A percentile compares a stretch with the other conserved stretches of the same genome.
Evolutionary conservation across 2,888 invertebrate genomes (phyloP).

Genomic region (Chaetogeoica ovagalla): DNA sequence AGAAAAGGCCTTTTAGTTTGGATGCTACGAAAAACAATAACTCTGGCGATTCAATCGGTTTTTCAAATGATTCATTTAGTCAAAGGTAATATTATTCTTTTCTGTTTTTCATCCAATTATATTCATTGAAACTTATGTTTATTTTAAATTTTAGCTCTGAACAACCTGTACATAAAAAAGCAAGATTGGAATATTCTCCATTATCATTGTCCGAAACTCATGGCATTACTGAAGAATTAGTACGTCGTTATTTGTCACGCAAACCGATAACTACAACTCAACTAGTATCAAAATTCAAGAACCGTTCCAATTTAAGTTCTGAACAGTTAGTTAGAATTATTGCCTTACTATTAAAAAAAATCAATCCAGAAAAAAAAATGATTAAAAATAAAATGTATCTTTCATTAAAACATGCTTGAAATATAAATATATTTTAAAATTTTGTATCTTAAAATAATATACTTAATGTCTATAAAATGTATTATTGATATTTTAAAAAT

Average conservation of each 20-base stretch:
- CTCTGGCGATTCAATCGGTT: background rate
- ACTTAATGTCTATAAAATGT: background rate
- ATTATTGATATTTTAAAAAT: background rate
- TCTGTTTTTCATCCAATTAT: background rate
- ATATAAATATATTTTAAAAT: background rate
- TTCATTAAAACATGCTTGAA: conserved; percentile 71
- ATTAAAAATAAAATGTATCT: conserved; percentile 94
- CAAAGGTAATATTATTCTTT: conserved; percentile 15
- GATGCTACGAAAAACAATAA: conserved; percentile 10
- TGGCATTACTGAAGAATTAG: conserved; percentile 91
- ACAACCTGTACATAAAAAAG: conserved; percentile 31
- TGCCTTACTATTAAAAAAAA: conserved; percentile 91
- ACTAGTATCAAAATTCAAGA: conserved; percentile 90
- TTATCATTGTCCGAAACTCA: conserved; percentile 18
- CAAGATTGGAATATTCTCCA: conserved; percentile 27
- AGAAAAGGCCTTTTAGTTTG: conserved; percentile 21
- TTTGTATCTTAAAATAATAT: too few relatives aligned
- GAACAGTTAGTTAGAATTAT: conserved; percentile 90
- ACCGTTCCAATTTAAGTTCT: conserved; percentile 84
- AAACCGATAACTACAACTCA: conserved; percentile 99
- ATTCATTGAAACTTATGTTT: background rate
- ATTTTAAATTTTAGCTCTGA: conserved; percentile 29
- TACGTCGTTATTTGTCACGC: conserved; percentile 88
- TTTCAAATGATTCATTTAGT: conserved; percentile 4
- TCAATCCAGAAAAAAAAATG: conserved; percentile 89